Percentiles rank a stretch among this genome's conserved stretches.
Evolutionary conservation across 64 coral and sea anemone species (phyloP).

Genomic region (Porites australiensis): DNA sequence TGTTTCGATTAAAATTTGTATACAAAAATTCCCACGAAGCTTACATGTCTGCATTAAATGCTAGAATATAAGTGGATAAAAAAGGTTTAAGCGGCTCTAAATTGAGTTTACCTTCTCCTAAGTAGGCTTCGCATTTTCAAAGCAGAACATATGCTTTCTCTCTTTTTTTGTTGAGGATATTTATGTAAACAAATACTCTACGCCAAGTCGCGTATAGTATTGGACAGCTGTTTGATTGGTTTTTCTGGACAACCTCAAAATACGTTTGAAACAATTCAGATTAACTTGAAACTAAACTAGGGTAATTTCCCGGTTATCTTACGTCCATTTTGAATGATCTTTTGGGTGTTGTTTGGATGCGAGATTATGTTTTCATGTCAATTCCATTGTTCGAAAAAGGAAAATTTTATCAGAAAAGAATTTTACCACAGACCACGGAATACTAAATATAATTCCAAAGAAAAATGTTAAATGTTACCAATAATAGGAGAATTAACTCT

Average conservation of each 20-base stretch:
- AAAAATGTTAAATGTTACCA: constrained; percentile 38
- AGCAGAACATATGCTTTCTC: neutral
- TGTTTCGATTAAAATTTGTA: too few relatives aligned
- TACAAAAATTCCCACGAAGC: neutral
- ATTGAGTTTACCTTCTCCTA: neutral
- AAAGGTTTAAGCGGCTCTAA: neutral
- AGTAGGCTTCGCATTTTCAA: neutral
- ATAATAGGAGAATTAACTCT: constrained; percentile 26
- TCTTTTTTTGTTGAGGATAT: neutral
- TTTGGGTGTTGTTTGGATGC: constrained; percentile 41
- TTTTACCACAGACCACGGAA: constrained; percentile 25
- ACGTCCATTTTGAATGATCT: neutral
- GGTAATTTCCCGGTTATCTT: neutral
- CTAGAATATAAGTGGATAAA: too few relatives aligned
- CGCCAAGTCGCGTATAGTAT: constrained; percentile 19
- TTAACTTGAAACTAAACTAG: constrained; percentile 25
- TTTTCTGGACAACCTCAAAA: constrained; percentile 31
- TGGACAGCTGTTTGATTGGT: constrained; percentile 9
- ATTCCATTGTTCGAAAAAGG: constrained; percentile 91
- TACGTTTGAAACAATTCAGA: constrained; percentile 28
- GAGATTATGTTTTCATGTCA: constrained; percentile 92
- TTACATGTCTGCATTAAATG: neutral
- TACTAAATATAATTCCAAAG: neutral
- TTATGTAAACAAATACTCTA: constrained; percentile 64
- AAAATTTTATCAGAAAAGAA: constrained; percentile 81